phyloP scores from a whole-genome alignment of 2,888 invertebrate genomes.

The Galeruca laticollis region DNA sequence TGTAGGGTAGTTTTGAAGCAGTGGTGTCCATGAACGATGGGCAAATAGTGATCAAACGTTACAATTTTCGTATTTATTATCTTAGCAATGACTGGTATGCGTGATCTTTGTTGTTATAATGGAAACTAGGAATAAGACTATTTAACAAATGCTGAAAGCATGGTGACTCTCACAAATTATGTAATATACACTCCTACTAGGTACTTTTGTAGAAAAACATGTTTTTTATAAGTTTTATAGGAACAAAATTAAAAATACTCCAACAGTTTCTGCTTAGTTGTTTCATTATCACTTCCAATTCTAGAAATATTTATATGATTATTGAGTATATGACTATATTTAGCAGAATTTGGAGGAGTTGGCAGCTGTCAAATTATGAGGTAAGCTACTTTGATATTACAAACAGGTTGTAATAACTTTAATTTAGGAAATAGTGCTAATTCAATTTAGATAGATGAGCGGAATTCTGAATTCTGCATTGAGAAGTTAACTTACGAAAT shows the following conservation, averaged over 20 bases:
- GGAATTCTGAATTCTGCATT: no score
- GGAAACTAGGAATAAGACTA: conserved; percentile 61
- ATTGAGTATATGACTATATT: not conserved
- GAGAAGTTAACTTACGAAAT: no score
- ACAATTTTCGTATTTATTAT: conserved; percentile 63
- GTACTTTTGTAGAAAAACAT: conserved; percentile 51
- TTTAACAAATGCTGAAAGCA: conserved; percentile 52
- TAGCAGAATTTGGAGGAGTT: not conserved
- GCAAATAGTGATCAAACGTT: conserved; percentile 59
- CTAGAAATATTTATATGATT: not conserved
- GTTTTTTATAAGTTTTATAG: conserved; percentile 43
- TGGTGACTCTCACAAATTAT: conserved; percentile 56
- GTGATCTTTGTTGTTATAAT: conserved; percentile 62
- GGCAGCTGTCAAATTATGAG: no score
- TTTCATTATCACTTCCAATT: not conserved
- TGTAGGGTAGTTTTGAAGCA: conserved; percentile 51
- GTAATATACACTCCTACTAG: conserved; percentile 58
- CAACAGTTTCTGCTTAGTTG: conserved; percentile 11
- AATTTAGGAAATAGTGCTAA: no score
- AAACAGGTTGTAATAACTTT: no score
- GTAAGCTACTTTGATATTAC: no score
- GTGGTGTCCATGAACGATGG: conserved; percentile 50
- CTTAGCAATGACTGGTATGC: conserved; percentile 61
- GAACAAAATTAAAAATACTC: conserved; percentile 34
- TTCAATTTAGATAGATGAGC: no score